Conservation (phyloP, 2,888 invertebrate species). For the Noctuana brunneofusca region DNA sequence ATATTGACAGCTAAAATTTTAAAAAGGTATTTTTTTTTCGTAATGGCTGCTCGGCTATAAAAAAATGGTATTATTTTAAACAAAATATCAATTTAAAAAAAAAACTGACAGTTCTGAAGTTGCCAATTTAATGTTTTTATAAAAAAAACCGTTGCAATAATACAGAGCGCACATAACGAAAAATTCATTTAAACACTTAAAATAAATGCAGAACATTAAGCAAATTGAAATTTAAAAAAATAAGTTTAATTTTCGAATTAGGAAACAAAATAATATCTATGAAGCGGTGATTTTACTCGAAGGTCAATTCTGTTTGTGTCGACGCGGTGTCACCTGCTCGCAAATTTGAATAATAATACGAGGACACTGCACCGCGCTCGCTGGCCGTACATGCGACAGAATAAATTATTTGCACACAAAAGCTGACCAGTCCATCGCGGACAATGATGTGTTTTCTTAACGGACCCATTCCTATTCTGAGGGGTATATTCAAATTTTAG, state of each 20-base stretch:
- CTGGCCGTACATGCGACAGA: conserved; percentile 60
- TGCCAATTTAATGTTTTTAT: too few species aligned
- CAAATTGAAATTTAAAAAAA: conserved; percentile 28
- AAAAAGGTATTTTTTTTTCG: too few species aligned
- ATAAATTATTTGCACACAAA: conserved; percentile 72
- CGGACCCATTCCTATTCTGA: conserved; percentile 46
- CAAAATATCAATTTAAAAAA: too few species aligned
- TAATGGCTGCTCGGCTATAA: too few species aligned
- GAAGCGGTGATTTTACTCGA: conserved; percentile 40
- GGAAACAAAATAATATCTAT: conserved; percentile 7
- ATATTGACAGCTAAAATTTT: too few species aligned
- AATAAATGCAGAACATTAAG: background rate
- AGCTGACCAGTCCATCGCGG: conserved; percentile 54
- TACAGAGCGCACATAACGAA: too few species aligned
- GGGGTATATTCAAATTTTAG: conserved; percentile 81
- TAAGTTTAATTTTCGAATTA: conserved; percentile 1
- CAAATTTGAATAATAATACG: conserved; percentile 73
- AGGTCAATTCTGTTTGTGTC: conserved; percentile 73
- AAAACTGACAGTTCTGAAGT: too few species aligned
- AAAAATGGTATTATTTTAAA: too few species aligned
- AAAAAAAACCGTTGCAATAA: too few species aligned
- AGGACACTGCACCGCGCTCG: conserved; percentile 56
- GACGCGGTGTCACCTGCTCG: conserved; percentile 61
- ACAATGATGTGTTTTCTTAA: conserved; percentile 74
- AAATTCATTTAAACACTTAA: too few species aligned